Percentiles rank a stretch among this genome's conserved stretches.
Conservation (phyloP, 2,888 invertebrate genomes). For the Arrhopalites spinosus region DNA sequence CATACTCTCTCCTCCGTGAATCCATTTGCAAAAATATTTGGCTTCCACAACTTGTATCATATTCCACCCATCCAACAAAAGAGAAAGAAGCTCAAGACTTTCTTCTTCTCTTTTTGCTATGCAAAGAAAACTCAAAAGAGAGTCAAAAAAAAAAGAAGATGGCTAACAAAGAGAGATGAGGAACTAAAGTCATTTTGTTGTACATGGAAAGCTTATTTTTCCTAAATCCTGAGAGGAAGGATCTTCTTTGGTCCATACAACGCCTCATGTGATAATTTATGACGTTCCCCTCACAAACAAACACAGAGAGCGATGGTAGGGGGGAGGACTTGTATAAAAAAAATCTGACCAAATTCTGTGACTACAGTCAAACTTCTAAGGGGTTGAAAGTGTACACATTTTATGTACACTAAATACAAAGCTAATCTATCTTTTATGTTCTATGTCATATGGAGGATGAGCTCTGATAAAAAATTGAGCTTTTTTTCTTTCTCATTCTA, state of each 20-base stretch:
- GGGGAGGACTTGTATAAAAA: no score
- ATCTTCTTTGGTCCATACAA: slow-evolving; percentile 21
- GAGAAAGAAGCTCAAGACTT: background rate
- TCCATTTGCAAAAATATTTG: slow-evolving; percentile 9
- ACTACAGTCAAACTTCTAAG: no score
- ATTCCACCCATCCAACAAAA: no score
- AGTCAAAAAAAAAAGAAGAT: background rate
- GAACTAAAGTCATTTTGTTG: slow-evolving; percentile 14
- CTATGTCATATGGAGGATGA: no score
- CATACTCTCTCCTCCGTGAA: background rate
- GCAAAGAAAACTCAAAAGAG: no score
- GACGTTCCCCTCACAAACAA: background rate
- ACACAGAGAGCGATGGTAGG: no score
- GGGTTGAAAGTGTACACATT: no score
- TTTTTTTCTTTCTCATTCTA: no score
- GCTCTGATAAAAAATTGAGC: no score
- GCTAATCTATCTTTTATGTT: no score
- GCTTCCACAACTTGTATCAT: background rate
- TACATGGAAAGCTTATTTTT: slow-evolving; percentile 20
- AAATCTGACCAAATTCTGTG: no score
- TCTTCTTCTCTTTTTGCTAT: background rate
- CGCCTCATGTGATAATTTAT: slow-evolving; percentile 29
- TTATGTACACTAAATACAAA: no score
- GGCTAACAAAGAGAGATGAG: background rate
- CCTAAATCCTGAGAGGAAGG: slow-evolving; percentile 7